phyloP scores from a whole-genome alignment of 2,888 invertebrate species.

The Dryobota labecula region DNA sequence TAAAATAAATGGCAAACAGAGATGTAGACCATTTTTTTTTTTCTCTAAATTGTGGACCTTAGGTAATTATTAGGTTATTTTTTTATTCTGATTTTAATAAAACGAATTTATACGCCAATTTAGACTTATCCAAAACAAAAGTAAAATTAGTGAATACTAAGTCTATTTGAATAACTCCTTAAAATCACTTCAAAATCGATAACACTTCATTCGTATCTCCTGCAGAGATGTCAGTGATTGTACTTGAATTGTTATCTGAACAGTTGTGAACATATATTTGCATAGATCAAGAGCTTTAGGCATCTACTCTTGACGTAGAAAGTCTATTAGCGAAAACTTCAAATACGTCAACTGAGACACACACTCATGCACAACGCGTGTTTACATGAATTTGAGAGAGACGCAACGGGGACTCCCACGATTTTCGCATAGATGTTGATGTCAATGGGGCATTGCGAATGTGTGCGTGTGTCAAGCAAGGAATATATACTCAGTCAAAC shows the following conservation, averaged over 20 bases:
- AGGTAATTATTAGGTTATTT: no score
- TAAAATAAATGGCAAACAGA: neutral
- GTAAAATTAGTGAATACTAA: neutral
- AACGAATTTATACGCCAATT: neutral
- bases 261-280: constrained; percentile 59
- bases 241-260: constrained; percentile 50
- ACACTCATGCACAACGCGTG: neutral
- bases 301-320: constrained; percentile 16
- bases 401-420: constrained; percentile 5
- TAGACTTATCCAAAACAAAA: neutral
- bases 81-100: neutral
- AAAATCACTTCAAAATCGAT: constrained; percentile 19
- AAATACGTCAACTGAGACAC: neutral
- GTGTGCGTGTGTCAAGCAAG: constrained; percentile 23
- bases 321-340: neutral
- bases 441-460: neutral
- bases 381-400: neutral
- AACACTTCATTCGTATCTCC: constrained; percentile 40
- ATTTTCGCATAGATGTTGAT: neutral
- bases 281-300: constrained; percentile 43
- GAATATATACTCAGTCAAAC: constrained; percentile 30
- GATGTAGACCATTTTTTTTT: no score
- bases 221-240: constrained; percentile 45
- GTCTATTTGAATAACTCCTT: neutral
- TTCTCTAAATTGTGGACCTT: no score